A percentile compares a stretch with the other conserved stretches of the same genome.
Conservation (phyloP, 1,140 invertebrate species). For the Zaprionus taronus region DNA sequence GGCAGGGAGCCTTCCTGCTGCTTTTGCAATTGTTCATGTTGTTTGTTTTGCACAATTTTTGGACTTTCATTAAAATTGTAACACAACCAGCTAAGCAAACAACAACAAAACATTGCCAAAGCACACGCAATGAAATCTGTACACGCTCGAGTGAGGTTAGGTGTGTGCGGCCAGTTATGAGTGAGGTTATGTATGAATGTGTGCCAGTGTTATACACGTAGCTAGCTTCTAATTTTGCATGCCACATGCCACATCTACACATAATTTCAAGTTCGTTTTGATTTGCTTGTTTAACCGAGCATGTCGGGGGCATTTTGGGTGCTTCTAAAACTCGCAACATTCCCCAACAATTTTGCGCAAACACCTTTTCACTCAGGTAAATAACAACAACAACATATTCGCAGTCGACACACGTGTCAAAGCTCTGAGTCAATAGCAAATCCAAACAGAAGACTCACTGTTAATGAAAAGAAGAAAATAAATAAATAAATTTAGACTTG, state of each 20-base stretch:
- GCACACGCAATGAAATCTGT: conserved; percentile 9
- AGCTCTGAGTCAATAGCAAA: conserved; percentile 3
- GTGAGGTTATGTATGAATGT: not conserved
- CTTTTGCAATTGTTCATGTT: conserved; percentile 25
- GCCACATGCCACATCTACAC: conserved; percentile 8
- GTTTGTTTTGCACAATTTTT: conserved; percentile 46
- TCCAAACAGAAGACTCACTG: not conserved
- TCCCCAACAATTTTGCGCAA: not conserved
- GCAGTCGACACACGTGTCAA: conserved; percentile 58
- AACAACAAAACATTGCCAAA: conserved; percentile 26
- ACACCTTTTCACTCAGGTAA: not conserved
- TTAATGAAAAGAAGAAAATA: not conserved
- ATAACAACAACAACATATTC: not conserved
- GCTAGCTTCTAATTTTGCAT: conserved; percentile 15
- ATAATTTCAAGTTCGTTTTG: conserved; percentile 53
- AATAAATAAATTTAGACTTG: not conserved
- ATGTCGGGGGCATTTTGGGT: conserved; percentile 38
- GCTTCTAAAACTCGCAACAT: not conserved
- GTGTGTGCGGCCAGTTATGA: not conserved
- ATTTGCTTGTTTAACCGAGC: conserved; percentile 46
- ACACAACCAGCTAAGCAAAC: conserved; percentile 14
- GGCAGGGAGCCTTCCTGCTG: not conserved
- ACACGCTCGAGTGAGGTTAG: conserved; percentile 12
- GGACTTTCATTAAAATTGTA: conserved; percentile 62
- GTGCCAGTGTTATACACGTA: conserved; percentile 1